Percentiles rank a stretch among this genome's conserved stretches.
These are phyloP conservation scores for Nothoprocta perdicaria DNA, from an alignment of 2,113 vertebrate genomes.

Conservation along the genomic window DNA sequence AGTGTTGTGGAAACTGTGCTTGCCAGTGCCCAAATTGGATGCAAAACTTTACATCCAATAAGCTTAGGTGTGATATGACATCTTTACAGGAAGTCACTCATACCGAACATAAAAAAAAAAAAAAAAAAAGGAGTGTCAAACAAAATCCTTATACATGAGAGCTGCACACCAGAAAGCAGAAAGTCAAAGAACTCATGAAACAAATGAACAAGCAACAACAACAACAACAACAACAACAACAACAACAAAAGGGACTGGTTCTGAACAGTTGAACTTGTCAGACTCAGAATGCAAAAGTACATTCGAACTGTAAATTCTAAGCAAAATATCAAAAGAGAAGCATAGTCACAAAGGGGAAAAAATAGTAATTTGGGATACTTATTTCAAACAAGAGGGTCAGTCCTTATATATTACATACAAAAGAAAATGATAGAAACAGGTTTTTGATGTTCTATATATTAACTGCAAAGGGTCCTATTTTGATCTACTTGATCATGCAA, in stretches of 20 bases:
- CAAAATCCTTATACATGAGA: neutral
- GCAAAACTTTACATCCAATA: fast-evolving
- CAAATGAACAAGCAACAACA: neutral
- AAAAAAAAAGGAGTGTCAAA: neutral
- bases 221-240: no score
- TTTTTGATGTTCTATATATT: neutral
- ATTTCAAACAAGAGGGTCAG: neutral
- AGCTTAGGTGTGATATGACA: neutral
- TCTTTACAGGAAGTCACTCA: neutral
- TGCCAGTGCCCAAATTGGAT: neutral
- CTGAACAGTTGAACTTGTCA: neutral
- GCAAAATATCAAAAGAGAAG: neutral
- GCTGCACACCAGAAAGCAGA: neutral
- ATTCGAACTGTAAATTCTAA: neutral
- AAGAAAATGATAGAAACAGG: neutral
- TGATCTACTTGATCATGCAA: neutral
- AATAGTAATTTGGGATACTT: neutral
- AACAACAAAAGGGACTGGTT: neutral
- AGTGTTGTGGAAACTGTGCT: neutral
- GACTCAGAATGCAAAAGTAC: neutral
- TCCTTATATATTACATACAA: neutral
- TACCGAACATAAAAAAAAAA: neutral
- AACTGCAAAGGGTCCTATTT: neutral
- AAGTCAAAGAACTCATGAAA: neutral
- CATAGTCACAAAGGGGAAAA: neutral